A percentile compares a stretch with the other conserved stretches of the same genome.
Evolutionary conservation across 1,140 invertebrate species (phyloP).

Genomic region (Anthonomus grandis): DNA sequence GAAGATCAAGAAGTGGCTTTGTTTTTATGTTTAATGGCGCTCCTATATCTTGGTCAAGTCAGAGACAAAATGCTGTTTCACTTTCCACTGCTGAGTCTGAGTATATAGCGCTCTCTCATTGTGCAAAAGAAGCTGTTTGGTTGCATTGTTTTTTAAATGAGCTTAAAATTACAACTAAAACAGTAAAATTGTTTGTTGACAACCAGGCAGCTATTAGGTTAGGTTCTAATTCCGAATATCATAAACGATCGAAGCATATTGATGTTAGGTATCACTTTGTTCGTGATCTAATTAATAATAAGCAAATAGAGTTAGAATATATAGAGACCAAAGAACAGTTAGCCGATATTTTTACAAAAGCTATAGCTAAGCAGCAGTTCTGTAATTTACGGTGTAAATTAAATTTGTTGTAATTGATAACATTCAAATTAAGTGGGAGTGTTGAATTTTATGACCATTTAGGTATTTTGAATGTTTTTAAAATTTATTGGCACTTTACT

Average conservation of each 20-base stretch:
- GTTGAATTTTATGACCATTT: no score
- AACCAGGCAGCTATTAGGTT: conserved; percentile 12
- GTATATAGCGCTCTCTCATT: conserved; percentile 39
- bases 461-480: no score
- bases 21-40: conserved; percentile 40
- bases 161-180: conserved; percentile 36
- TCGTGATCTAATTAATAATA: neutral
- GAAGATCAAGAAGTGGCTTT: conserved; percentile 43
- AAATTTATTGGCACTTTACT: no score
- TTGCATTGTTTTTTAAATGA: conserved; percentile 31
- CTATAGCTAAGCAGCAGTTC: conserved; percentile 12
- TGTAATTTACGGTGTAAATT: neutral
- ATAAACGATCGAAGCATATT: conserved; percentile 40
- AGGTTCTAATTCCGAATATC: neutral
- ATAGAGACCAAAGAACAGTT: conserved; percentile 13
- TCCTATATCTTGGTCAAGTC: conserved; percentile 44
- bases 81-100: conserved; percentile 49
- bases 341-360: conserved; percentile 31
- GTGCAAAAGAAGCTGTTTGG: conserved; percentile 41
- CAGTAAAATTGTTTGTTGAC: conserved; percentile 5
- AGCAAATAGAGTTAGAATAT: conserved; percentile 21
- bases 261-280: conserved; percentile 44
- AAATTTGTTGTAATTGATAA: no score
- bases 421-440: conserved; percentile 11
- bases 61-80: conserved; percentile 42